These are phyloP conservation scores for Invenusta paracnida DNA, from an alignment of 2,888 invertebrate genomes.

Conservation along the genomic window DNA sequence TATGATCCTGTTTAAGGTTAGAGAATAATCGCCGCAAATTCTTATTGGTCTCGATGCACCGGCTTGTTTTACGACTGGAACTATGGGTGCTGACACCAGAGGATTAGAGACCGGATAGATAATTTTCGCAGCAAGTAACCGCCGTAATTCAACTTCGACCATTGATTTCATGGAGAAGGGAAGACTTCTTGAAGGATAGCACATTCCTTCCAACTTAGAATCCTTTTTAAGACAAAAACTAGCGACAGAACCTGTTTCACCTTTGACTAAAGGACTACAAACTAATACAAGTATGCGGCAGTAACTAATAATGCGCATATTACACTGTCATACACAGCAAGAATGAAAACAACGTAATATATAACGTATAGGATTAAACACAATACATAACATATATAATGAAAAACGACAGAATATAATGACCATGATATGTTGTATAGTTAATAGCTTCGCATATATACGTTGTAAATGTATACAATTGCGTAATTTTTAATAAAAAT, in stretches of 20 bases:
- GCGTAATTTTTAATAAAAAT: too few species aligned
- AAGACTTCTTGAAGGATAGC: constrained; percentile 24
- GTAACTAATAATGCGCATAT: too few species aligned
- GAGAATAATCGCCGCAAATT: constrained; percentile 24
- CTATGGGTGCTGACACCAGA: constrained; percentile 10
- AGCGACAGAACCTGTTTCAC: not conserved
- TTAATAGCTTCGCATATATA: too few species aligned
- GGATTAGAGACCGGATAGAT: constrained; percentile 27
- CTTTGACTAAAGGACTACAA: constrained; percentile 3
- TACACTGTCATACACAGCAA: too few species aligned
- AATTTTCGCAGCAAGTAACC: not conserved
- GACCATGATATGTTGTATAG: too few species aligned
- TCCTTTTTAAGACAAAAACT: constrained; percentile 6
- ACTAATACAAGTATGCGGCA: too few species aligned
- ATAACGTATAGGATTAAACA: too few species aligned
- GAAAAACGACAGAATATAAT: too few species aligned
- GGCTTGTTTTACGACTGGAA: constrained; percentile 9
- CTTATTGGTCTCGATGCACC: constrained; percentile 20
- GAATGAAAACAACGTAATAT: too few species aligned
- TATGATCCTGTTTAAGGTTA: constrained; percentile 32
- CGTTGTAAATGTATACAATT: too few species aligned
- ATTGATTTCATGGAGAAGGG: constrained; percentile 32
- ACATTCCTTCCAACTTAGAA: constrained; percentile 28
- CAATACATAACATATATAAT: too few species aligned
- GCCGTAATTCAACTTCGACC: not conserved